These are phyloP conservation scores for Agelas oroides DNA, from an alignment of 37 sponge, comb jelly and placozoan genomes.

Conservation along the genomic window DNA sequence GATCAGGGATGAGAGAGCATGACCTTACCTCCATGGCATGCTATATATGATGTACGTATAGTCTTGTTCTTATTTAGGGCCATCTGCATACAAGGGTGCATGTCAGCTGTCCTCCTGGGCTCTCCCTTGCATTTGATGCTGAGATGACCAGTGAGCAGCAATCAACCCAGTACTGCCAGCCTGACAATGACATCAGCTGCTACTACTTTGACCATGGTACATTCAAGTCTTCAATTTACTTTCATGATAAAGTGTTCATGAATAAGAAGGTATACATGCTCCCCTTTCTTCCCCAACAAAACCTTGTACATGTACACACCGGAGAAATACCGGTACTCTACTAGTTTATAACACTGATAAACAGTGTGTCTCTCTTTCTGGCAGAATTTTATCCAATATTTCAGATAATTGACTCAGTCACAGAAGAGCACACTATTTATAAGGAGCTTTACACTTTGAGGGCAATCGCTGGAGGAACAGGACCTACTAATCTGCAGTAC, in stretches of 20 bases:
- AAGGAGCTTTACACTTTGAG: conserved; percentile 42
- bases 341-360: neutral
- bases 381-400: conserved; percentile 66
- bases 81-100: conserved; percentile 32
- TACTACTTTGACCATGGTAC: conserved; percentile 41
- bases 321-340: too few species aligned
- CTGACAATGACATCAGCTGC: conserved; percentile 18
- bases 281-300: too few species aligned
- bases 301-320: too few species aligned
- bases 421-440: conserved; percentile 16
- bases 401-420: conserved; percentile 37
- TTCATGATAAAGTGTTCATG: neutral
- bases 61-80: conserved; percentile 16
- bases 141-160: neutral
- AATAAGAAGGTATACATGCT: too few species aligned
- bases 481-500: conserved; percentile 1
- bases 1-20: too few species aligned
- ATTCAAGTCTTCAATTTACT: neutral
- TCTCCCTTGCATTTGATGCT: conserved; percentile 35
- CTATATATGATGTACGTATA: neutral
- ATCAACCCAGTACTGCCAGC: conserved; percentile 48
- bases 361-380: neutral
- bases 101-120: conserved; percentile 64
- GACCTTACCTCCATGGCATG: neutral
- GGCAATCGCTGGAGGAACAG: conserved; percentile 48